These are phyloP conservation scores for Oreochromis spilurus DNA, from an alignment of 2,113 vertebrate species.

Conservation along the genomic window DNA sequence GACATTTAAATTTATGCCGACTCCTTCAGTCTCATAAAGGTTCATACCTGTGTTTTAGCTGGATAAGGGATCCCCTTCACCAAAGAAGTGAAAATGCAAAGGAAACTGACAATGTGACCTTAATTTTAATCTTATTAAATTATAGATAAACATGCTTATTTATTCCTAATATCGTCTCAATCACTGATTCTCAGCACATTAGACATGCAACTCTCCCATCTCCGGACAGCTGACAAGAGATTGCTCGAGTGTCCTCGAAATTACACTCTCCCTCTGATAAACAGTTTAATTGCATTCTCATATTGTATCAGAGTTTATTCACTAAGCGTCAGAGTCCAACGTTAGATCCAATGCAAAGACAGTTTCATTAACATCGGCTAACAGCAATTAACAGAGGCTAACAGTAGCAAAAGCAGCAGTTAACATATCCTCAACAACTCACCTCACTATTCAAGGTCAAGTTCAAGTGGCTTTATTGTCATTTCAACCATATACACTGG, in stretches of 20 bases:
- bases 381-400: background rate
- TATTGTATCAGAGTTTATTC: background rate
- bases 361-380: background rate
- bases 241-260: background rate
- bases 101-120: background rate
- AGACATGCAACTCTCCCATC: background rate
- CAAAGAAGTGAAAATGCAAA: background rate
- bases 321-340: background rate
- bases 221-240: background rate
- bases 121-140: background rate
- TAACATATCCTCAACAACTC: background rate
- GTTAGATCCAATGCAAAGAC: background rate
- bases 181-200: background rate
- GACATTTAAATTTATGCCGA: background rate
- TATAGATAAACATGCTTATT: background rate
- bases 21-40: background rate
- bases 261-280: background rate
- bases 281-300: background rate
- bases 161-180: background rate
- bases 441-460: background rate
- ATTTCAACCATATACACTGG: background rate
- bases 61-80: background rate
- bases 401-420: background rate
- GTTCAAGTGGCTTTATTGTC: background rate
- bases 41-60: background rate